Evolutionary conservation across 2,797 vertebrate species (phyloP).

Genomic region (Aplochiton taeniatus): DNA sequence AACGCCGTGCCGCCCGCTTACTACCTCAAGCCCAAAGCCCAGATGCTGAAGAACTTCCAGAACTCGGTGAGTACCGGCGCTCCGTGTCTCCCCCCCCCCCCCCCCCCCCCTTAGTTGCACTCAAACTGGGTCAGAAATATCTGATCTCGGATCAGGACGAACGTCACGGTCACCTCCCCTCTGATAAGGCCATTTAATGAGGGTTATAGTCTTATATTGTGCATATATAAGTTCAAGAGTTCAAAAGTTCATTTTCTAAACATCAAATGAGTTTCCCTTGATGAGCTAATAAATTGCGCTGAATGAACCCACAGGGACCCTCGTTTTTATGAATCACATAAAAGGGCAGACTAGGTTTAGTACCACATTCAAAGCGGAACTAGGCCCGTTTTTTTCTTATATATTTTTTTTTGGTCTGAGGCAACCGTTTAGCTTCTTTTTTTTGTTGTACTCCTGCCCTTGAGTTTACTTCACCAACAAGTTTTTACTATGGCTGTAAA

Average conservation of each 20-base stretch:
- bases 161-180: no score
- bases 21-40: slow-evolving; percentile 95
- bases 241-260: no score
- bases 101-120: not conserved
- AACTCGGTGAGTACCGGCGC: slow-evolving; percentile 77
- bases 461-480: slow-evolving; percentile 14
- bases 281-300: no score
- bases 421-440: not conserved
- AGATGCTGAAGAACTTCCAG: slow-evolving; percentile 90
- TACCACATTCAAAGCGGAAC: not conserved
- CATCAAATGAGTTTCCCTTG: no score
- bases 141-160: not conserved
- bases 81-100: no score
- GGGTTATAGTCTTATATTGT: no score
- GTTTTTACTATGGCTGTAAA: slow-evolving; percentile 13
- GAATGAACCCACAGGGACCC: no score
- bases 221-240: no score
- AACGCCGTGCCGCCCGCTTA: slow-evolving; percentile 95
- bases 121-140: not conserved
- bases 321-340: no score
- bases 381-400: not conserved
- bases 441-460: slow-evolving; percentile 13
- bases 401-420: not conserved
- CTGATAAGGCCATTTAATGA: no score
- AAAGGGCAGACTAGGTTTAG: not conserved